Conservation (phyloP, 2,113 vertebrate species). For the Leptocoma aspasia region DNA sequence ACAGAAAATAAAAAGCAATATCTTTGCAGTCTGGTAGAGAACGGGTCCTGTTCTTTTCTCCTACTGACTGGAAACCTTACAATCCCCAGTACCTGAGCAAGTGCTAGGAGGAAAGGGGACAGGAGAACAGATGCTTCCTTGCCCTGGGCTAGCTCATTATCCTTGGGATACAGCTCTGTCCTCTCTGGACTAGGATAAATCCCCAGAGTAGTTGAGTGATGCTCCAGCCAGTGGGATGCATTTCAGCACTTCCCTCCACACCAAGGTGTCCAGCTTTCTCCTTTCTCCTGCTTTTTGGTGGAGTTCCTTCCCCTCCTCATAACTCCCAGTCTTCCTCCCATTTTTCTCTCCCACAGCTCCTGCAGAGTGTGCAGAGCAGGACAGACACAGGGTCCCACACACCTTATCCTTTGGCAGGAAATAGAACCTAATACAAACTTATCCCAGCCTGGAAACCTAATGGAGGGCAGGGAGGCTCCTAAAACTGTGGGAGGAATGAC, state of each 20-base stretch:
- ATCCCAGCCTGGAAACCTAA: not conserved
- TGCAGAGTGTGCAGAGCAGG: not conserved
- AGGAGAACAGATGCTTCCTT: not conserved
- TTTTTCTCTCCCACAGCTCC: not conserved
- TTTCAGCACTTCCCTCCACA: not conserved
- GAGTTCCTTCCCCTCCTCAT: not conserved
- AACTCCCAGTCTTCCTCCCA: not conserved
- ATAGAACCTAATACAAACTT: not conserved
- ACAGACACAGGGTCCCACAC: not conserved
- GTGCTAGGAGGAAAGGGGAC: not conserved
- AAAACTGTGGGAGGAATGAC: not conserved
- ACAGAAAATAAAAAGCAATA: not conserved
- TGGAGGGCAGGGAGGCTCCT: not conserved
- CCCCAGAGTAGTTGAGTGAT: not conserved
- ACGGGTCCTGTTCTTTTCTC: not conserved
- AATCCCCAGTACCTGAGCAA: not conserved
- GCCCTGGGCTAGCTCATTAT: too few relatives aligned
- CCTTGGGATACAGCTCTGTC: not conserved
- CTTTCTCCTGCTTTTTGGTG: not conserved
- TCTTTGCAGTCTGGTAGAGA: not conserved
- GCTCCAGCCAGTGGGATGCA: not conserved
- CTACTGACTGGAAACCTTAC: not conserved
- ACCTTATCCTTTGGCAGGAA: not conserved
- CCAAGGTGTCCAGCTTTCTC: rapidly evolving
- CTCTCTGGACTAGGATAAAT: not conserved